Conservation (phyloP, 1,140 invertebrate genomes). For the Elymnias hypermnestra region DNA sequence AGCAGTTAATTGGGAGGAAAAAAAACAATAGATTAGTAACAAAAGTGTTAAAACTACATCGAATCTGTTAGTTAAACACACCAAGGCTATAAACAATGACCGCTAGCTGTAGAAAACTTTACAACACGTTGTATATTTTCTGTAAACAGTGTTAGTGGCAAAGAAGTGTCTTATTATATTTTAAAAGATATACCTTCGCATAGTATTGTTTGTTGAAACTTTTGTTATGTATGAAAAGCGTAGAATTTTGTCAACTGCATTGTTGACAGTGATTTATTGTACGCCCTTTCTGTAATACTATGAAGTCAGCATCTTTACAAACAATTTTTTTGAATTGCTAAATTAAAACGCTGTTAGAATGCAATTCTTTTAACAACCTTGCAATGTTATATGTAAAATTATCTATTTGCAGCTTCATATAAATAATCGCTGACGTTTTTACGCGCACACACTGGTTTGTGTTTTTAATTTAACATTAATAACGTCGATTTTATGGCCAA, state of each 20-base stretch:
- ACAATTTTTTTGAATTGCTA: conserved; percentile 8
- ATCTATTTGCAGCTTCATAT: background rate
- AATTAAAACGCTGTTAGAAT: conserved; percentile 13
- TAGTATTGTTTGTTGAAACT: conserved; percentile 40
- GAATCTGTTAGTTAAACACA: conserved; percentile 30
- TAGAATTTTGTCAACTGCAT: conserved; percentile 48
- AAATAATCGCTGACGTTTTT: conserved; percentile 1
- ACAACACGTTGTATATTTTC: conserved; percentile 46
- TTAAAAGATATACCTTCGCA: conserved; percentile 21
- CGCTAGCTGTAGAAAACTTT: conserved; percentile 38
- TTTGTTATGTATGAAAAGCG: conserved; percentile 31
- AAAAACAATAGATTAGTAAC: too few relatives aligned
- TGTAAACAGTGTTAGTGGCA: conserved; percentile 32
- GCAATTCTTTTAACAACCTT: conserved; percentile 1
- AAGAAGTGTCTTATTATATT: conserved; percentile 38
- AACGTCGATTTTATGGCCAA: conserved; percentile 48
- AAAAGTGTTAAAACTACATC: conserved; percentile 10
- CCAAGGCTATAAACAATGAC: conserved; percentile 45
- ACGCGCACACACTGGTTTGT: conserved; percentile 1
- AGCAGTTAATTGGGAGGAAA: too few relatives aligned
- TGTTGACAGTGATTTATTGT: conserved; percentile 57
- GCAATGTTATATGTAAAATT: conserved; percentile 2
- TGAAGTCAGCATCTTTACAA: conserved; percentile 6
- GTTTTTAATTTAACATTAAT: conserved; percentile 2
- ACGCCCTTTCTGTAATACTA: conserved; percentile 29